These are phyloP conservation scores for Picus viridis DNA, from an alignment of 2,797 vertebrate genomes.

Conservation along the genomic window DNA sequence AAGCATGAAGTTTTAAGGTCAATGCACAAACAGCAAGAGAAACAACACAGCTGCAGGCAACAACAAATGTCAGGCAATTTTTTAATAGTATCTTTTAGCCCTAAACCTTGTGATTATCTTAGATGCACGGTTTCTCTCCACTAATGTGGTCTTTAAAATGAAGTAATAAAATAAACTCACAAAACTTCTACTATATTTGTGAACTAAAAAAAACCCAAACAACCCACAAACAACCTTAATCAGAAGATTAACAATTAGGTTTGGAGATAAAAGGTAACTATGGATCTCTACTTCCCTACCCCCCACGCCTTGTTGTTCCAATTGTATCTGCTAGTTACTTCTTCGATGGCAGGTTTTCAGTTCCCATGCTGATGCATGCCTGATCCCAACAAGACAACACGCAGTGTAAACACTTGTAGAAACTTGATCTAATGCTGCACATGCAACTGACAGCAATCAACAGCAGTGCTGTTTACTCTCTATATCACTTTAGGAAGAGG, in stretches of 20 bases:
- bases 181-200: not conserved
- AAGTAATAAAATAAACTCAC: not conserved
- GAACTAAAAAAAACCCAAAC: not conserved
- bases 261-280: not conserved
- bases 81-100: not conserved
- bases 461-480: not conserved
- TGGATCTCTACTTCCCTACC: not conserved
- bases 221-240: not conserved
- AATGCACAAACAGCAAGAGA: not conserved
- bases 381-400: not conserved
- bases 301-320: not conserved
- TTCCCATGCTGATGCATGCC: not conserved
- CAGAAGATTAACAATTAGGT: not conserved
- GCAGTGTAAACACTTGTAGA: not conserved
- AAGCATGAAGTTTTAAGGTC: not conserved
- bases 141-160: not conserved
- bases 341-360: not conserved
- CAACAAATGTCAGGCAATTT: not conserved
- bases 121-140: not conserved
- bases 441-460: not conserved
- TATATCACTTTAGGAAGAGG: not conserved
- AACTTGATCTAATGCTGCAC: not conserved
- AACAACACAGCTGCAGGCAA: not conserved
- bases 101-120: not conserved
- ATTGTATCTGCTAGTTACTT: not conserved